Base-by-base conservation (phyloP, 2,888 invertebrate species). In the Parelbella ahira region DNA sequence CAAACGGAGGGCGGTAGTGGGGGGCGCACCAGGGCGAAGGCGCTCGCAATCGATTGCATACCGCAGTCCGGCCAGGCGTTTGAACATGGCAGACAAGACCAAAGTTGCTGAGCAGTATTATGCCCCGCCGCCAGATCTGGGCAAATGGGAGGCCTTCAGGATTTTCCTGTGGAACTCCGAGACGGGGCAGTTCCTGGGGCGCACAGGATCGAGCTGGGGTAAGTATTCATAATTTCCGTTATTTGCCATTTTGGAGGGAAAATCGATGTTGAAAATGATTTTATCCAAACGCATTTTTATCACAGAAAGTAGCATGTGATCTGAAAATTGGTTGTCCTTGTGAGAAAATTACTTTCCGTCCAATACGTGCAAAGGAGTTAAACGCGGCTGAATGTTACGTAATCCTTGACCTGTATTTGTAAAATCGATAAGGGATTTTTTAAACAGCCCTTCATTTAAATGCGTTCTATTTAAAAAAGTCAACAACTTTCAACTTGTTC, bases 141-240 rank as follows among this genome's bases (percentile, higher is more conserved):
- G 94, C 56, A 92, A 91, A 90, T 95, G 95, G 95, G 94, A 95
- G 86, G 90, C 92, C 65, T 93, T 96, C 89, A 91, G 90, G 80
- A 88, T 90, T 68, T 97, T 97, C 90, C 78, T 97, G 57, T 97
- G 94, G 93, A 96, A 98, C 89, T 91, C 94, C 60, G 96, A 97
- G 86, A 97, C 96, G 49, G 93, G 93, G 68, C 95, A 96, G 88
- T 93, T 97, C 79, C 89, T 97, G 61, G 97, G 97, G 62, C 91
- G 97, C 63, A 97, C 96, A 50, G 97, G 94, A 61, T 89, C 93
- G 70, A 97, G 96, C 88, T 98, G 98, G 98, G 96, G 97, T 97
- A 77, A 96, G 96, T 93, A 23, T 13, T 37, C 48, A 50, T 24
- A 24, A 30, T 36, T 48, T 33, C 18, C 24, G 27, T 44, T 37